Evolutionary conservation across 2,113 vertebrate species (phyloP).

Genomic region (Suricata suricatta): DNA sequence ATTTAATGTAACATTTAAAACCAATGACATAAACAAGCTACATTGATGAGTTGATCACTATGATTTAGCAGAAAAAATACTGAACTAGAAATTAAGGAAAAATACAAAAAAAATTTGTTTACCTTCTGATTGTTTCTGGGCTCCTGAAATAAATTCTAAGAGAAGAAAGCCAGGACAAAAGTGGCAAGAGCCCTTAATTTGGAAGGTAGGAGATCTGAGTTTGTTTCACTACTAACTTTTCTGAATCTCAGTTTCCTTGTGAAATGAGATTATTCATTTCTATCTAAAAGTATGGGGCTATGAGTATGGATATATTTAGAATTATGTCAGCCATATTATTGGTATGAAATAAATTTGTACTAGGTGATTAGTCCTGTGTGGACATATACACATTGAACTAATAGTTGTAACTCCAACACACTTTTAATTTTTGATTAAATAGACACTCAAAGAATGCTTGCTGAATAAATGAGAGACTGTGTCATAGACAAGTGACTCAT

Average conservation of each 20-base stretch:
- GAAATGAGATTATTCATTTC: background rate
- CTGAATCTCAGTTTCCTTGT: background rate
- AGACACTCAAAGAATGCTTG: background rate
- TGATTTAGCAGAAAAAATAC: background rate
- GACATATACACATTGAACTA: background rate
- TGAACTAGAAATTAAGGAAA: background rate
- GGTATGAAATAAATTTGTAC: background rate
- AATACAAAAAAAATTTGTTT: background rate
- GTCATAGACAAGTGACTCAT: background rate
- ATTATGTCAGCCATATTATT: background rate
- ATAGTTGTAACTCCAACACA: background rate
- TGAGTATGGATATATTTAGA: background rate
- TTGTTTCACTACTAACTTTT: background rate
- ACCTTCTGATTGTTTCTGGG: background rate
- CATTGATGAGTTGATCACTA: background rate
- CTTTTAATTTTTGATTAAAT: background rate
- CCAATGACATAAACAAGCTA: background rate
- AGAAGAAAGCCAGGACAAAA: background rate
- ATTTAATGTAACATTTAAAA: constrained; percentile 40
- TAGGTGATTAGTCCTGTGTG: background rate
- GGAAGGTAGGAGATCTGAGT: background rate
- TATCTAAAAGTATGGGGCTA: background rate
- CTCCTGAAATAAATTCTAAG: background rate
- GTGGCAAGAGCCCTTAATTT: background rate
- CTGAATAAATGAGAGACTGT: background rate